Conservation (phyloP, 2,888 invertebrate species). For the Vanessa cardui region DNA sequence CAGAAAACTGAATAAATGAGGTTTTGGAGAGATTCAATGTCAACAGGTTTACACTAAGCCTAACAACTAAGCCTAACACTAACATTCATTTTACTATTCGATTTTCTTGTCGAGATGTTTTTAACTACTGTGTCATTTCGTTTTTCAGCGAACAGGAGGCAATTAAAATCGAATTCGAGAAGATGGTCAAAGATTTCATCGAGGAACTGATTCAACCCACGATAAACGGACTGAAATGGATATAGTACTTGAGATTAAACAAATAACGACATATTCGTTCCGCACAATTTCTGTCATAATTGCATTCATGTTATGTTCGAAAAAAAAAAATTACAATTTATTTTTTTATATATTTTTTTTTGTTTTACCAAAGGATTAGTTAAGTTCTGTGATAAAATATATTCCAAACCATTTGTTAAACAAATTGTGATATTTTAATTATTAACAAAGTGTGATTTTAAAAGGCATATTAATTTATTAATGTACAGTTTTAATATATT, state of each 20-base stretch:
- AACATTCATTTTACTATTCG: too few species aligned
- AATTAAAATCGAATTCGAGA: conserved; percentile 84
- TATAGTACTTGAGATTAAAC: conserved; percentile 44
- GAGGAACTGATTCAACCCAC: conserved; percentile 92
- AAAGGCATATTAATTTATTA: conserved; percentile 14
- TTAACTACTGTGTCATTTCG: too few species aligned
- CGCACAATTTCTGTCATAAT: neutral
- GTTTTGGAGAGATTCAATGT: too few species aligned
- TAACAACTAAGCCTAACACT: too few species aligned
- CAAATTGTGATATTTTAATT: conserved; percentile 19
- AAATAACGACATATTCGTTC: neutral
- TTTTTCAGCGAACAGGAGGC: conserved; percentile 86
- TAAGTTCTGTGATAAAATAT: conserved; percentile 34
- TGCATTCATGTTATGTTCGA: neutral
- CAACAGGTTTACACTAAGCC: too few species aligned
- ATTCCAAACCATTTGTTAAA: conserved; percentile 15
- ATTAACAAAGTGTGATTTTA: conserved; percentile 13
- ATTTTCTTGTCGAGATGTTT: too few species aligned
- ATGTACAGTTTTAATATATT: neutral
- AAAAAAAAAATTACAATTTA: neutral
- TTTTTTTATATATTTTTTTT: conserved; percentile 10
- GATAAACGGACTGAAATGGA: conserved; percentile 75
- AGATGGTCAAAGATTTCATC: conserved; percentile 90
- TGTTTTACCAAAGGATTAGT: conserved; percentile 29
- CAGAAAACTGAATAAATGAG: too few species aligned